Evolutionary conservation across 2,113 vertebrate genomes (phyloP).

Genomic region (Indicator indicator): DNA sequence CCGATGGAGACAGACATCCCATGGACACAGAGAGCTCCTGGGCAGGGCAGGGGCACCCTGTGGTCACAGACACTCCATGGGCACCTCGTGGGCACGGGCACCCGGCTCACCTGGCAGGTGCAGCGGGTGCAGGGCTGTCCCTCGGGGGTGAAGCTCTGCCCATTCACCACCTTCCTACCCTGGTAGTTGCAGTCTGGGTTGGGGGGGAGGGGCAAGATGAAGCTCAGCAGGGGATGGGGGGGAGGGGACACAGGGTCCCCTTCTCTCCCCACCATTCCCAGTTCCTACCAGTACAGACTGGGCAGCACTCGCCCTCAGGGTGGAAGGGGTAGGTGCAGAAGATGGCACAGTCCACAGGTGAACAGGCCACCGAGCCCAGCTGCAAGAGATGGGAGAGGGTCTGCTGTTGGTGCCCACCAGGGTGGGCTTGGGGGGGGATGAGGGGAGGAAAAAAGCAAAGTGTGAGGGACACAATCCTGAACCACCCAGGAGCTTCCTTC

Average conservation of each 20-base stretch:
- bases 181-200: slow-evolving; percentile 80
- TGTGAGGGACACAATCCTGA: neutral
- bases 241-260: neutral
- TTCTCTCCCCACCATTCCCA: fast-evolving
- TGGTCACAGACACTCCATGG: neutral
- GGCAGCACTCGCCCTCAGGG: slow-evolving; percentile 83
- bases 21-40: no score
- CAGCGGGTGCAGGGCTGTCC: slow-evolving; percentile 78
- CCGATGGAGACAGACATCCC: neutral
- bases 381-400: slow-evolving; percentile 53
- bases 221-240: neutral
- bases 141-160: slow-evolving; percentile 77
- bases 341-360: slow-evolving; percentile 78
- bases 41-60: neutral
- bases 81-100: neutral
- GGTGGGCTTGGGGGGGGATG: neutral
- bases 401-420: neutral
- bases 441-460: no score
- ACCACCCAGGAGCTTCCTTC: neutral
- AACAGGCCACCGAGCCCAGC: slow-evolving; percentile 83
- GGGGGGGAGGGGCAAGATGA: neutral
- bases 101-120: slow-evolving; percentile 75
- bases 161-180: slow-evolving; percentile 79
- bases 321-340: slow-evolving; percentile 84
- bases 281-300: slow-evolving; percentile 75